Percentiles rank a stretch among this genome's conserved stretches.
Conservation (phyloP, 2,888 invertebrate genomes). For the Caenorhabditis sulstoni region DNA sequence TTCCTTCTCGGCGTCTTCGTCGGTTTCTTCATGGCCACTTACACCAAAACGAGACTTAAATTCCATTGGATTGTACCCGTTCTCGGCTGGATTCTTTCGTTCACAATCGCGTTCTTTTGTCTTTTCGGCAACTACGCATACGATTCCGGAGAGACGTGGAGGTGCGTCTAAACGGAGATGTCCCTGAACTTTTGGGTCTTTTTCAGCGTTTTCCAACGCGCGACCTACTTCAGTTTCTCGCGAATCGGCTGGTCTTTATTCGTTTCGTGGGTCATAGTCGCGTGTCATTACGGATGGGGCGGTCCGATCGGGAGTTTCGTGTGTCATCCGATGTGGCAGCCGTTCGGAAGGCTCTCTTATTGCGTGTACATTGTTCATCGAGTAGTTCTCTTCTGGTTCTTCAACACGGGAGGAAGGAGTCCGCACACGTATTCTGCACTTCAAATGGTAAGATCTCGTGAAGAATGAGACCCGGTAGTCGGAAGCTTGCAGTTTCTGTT, state of each 20-base stretch:
- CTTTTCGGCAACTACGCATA: constrained; percentile 48
- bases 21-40: constrained; percentile 76
- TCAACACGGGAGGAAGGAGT: constrained; percentile 39
- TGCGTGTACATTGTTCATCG: constrained; percentile 87
- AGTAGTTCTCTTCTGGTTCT: constrained; percentile 49
- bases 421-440: constrained; percentile 35
- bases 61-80: constrained; percentile 33
- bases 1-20: constrained; percentile 81
- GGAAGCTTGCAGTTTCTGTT: constrained; percentile 29
- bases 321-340: constrained; percentile 89
- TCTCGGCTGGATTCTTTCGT: constrained; percentile 36
- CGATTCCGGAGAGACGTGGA: constrained; percentile 49
- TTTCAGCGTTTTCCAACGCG: constrained; percentile 28
- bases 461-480: neutral
- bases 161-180: neutral
- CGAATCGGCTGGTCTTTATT: constrained; percentile 81
- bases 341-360: constrained; percentile 92
- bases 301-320: constrained; percentile 86
- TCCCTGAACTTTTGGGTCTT: neutral
- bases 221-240: constrained; percentile 61
- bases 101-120: constrained; percentile 35
- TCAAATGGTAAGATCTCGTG: constrained; percentile 41
- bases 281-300: constrained; percentile 81
- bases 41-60: constrained; percentile 39
- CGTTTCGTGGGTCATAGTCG: constrained; percentile 82